Conservation (phyloP, 2,888 invertebrate species). For the Bombylius major region DNA sequence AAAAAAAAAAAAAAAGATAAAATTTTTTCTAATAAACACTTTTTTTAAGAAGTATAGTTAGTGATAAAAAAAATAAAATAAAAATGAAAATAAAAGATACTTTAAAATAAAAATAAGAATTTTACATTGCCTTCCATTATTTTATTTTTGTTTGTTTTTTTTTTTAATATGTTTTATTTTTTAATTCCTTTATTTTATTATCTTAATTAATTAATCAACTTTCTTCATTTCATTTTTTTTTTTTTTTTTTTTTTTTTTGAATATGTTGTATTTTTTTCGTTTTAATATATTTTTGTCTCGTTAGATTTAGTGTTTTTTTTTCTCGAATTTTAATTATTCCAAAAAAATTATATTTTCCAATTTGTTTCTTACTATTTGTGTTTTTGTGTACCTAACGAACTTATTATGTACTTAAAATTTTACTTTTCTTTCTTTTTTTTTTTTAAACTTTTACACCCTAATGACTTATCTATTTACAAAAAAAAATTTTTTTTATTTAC, state of each 20-base stretch:
- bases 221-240: background rate
- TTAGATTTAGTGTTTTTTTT: no score
- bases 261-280: no score
- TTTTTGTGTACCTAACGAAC: slow-evolving; percentile 3
- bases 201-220: background rate
- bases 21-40: no score
- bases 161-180: background rate
- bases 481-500: slow-evolving; percentile 9
- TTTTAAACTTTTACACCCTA: slow-evolving; percentile 20
- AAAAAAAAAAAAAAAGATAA: no score
- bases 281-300: no score
- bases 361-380: background rate
- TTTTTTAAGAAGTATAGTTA: no score
- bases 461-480: slow-evolving; percentile 37
- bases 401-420: background rate
- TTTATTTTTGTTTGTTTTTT: background rate
- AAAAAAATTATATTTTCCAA: no score
- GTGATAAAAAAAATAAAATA: background rate
- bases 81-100: background rate
- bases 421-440: background rate
- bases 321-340: no score
- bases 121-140: background rate
- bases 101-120: background rate
- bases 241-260: background rate
- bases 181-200: background rate